Evolutionary conservation across 2,797 vertebrate genomes (phyloP), one percentile per base, ranked within the genome.

Genomic region (Scleropages formosus): DNA sequence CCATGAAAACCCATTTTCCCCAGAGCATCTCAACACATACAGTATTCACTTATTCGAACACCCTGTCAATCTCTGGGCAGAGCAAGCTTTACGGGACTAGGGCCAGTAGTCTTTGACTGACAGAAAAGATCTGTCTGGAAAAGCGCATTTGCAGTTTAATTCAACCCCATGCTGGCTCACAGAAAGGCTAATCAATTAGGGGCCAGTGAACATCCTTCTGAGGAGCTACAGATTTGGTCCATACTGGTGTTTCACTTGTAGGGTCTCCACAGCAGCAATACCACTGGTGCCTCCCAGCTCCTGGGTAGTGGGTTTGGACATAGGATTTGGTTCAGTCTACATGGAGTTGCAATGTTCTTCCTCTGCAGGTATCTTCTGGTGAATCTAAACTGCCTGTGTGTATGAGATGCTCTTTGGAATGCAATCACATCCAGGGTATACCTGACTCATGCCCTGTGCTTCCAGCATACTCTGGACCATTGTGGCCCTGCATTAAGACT

Each of bases 51-150:
- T 7, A 22, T 73, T 70, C 7, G 7, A 59, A 16, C 51, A n/a
- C 61, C 22, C 62, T 66, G 39, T 66, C 39, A 22, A 59, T 77
- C 49, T 56, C 75, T 46, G 49, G 62, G 27, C 31, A 65, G n/a
- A 51, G 69, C 6, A 64, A 27, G 69, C 26, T 49, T 15, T 53
- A 27, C 24, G 62, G 61, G 70, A 73, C 60, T 64, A n/a, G 31
- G 77, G 70, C 76, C 75, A 64, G 72, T 64, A 72, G 64, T 68
- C 75, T 56, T 77, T 44, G 47, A 22, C 60, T 72, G 75, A 58
- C 61, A 31, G 68, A 59, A 69, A 66, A 51, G 49, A 60, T 58
- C 60, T 27, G 75, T 47, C 26, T 46, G 22, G 70, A 64, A 51
- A 73, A 72, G 66, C 69, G 60, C 76, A 49, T 56, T 24, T 61